phyloP scores from a whole-genome alignment of 1,140 invertebrate genomes.

The Dendrolimus punctatus region DNA sequence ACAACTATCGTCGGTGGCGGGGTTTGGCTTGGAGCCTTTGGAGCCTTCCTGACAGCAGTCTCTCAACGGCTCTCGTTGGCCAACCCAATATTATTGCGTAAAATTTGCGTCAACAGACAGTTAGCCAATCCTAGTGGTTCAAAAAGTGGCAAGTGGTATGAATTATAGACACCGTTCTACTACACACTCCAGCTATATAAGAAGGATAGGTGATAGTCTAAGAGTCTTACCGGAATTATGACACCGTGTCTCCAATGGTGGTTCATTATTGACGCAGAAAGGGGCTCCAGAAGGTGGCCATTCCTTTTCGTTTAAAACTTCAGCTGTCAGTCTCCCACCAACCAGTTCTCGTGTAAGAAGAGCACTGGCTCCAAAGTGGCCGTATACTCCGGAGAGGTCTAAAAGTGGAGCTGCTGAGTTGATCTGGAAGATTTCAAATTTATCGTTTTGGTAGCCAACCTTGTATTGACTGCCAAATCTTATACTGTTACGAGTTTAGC shows the following conservation, averaged over 20 bases:
- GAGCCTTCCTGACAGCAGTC: no score
- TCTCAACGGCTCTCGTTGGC: no score
- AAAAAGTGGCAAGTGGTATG: no score
- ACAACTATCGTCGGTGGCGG: no score
- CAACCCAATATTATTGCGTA: no score
- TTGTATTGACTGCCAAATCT: background rate
- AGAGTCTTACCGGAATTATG: slow-evolving; percentile 15
- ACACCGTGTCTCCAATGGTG: slow-evolving; percentile 15
- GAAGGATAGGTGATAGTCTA: no score
- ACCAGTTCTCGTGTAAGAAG: slow-evolving; percentile 1
- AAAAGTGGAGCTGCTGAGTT: slow-evolving; percentile 24
- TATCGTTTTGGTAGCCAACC: slow-evolving; percentile 1
- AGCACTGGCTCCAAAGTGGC: slow-evolving; percentile 4
- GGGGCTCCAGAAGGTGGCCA: slow-evolving; percentile 10
- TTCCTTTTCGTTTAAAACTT: slow-evolving; percentile 11
- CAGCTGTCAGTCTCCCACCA: slow-evolving; percentile 15
- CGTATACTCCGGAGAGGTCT: slow-evolving; percentile 22
- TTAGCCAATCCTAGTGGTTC: no score
- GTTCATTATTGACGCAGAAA: slow-evolving; percentile 16
- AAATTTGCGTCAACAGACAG: no score
- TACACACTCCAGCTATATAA: no score
- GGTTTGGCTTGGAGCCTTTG: no score
- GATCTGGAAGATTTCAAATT: slow-evolving; percentile 12
- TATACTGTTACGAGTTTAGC: no score
- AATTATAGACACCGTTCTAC: no score